Conservation (phyloP, 2,113 vertebrate genomes). For the Anser brachyrhynchus region DNA sequence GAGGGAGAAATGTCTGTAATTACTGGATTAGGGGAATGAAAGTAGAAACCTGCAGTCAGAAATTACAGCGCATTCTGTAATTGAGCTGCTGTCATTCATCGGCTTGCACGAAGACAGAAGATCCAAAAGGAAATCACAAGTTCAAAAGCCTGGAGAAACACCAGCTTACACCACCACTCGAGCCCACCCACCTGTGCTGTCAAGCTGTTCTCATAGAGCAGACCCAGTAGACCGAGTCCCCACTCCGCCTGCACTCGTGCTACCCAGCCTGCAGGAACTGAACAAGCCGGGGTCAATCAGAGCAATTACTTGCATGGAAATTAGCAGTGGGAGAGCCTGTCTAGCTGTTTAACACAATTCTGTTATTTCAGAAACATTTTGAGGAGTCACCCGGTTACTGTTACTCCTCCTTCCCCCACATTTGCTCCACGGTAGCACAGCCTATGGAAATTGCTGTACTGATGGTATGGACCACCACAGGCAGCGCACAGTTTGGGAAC, state of each 20-base stretch:
- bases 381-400: not conserved
- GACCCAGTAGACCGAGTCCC: not conserved
- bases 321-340: conserved; percentile 3
- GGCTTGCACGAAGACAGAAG: not conserved
- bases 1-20: conserved; percentile 46
- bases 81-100: not conserved
- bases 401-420: not conserved
- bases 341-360: conserved; percentile 44
- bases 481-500: not conserved
- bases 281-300: conserved; percentile 30
- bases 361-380: conserved; percentile 19
- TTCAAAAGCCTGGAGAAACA: conserved; percentile 50
- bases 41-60: conserved; percentile 38
- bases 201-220: not conserved
- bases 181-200: conserved; percentile 30
- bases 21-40: conserved; percentile 57
- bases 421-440: not conserved
- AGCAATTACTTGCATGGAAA: conserved; percentile 36
- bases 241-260: not conserved
- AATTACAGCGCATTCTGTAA: conserved; percentile 40
- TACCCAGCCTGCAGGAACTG: not conserved
- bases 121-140: conserved; percentile 39
- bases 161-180: not conserved
- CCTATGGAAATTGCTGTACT: not conserved
- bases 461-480: not conserved